A percentile compares a stretch with the other conserved stretches of the same genome.
phyloP scores from a whole-genome alignment of 2,888 invertebrate genomes.

The Antheraea assamensis region DNA sequence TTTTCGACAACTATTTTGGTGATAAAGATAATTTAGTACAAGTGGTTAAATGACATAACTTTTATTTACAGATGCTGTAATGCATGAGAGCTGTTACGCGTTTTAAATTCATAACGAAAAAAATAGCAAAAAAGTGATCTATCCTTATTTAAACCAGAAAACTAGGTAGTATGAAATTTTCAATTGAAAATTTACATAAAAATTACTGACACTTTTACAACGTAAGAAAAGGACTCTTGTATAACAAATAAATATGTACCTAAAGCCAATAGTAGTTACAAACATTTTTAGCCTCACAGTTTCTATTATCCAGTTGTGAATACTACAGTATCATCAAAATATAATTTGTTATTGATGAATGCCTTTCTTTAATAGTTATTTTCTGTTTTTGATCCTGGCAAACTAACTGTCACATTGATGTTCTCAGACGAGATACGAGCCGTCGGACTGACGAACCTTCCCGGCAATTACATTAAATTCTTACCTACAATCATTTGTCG shows the following conservation, averaged over 20 bases:
- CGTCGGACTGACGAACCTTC: too few relatives aligned
- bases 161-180: not conserved
- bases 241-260: not conserved
- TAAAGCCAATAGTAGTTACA: not conserved
- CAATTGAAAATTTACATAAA: not conserved
- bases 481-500: not conserved
- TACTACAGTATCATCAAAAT: not conserved
- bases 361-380: not conserved
- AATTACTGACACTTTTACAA: not conserved
- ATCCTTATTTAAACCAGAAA: not conserved
- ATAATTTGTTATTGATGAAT: not conserved
- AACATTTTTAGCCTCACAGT: not conserved
- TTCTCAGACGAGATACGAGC: not conserved
- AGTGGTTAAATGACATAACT: slow-evolving; percentile 11
- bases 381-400: not conserved
- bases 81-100: not conserved
- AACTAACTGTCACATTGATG: not conserved
- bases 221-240: not conserved
- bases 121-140: not conserved
- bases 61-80: not conserved
- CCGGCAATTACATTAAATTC: not conserved
- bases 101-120: not conserved
- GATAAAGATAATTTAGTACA: slow-evolving; percentile 22
- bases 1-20: slow-evolving; percentile 23
- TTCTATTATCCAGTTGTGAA: not conserved